phyloP scores from a whole-genome alignment of 2,113 vertebrate species.

The Myotis lucifugus region DNA sequence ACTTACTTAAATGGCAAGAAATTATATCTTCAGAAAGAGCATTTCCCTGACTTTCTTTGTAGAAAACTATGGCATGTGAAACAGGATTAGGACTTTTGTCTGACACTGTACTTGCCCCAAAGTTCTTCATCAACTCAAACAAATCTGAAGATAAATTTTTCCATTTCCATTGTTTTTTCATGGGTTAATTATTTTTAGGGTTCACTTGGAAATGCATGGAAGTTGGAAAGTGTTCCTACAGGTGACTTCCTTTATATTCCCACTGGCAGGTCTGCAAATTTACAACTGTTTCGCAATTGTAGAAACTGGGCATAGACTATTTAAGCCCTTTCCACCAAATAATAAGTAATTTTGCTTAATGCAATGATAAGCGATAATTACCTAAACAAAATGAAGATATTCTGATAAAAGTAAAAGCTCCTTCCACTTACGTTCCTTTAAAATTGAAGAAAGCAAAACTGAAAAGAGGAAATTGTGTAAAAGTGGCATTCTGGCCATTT shows the following conservation, averaged over 20 bases:
- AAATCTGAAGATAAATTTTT: conserved; percentile 71
- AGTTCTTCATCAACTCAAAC: conserved; percentile 64
- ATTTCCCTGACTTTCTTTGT: background rate
- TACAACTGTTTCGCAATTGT: background rate
- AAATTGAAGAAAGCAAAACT: background rate
- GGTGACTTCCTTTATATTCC: background rate
- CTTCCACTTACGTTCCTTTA: background rate
- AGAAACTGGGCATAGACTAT: conserved; percentile 21
- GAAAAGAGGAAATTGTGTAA: background rate
- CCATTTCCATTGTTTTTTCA: background rate
- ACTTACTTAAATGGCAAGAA: background rate
- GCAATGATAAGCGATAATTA: background rate
- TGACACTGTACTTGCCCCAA: background rate
- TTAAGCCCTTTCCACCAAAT: conserved; percentile 41
- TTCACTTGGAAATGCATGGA: conserved; percentile 38
- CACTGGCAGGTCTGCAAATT: background rate
- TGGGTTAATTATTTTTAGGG: background rate
- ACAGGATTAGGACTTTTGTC: background rate
- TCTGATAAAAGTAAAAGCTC: conserved; percentile 24
- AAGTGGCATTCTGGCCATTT: background rate
- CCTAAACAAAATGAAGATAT: background rate
- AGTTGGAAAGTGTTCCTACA: background rate
- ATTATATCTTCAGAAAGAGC: background rate
- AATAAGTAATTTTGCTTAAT: background rate
- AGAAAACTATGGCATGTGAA: background rate